phyloP scores from a whole-genome alignment of 2,888 invertebrate genomes.

The Lottia scabra region DNA sequence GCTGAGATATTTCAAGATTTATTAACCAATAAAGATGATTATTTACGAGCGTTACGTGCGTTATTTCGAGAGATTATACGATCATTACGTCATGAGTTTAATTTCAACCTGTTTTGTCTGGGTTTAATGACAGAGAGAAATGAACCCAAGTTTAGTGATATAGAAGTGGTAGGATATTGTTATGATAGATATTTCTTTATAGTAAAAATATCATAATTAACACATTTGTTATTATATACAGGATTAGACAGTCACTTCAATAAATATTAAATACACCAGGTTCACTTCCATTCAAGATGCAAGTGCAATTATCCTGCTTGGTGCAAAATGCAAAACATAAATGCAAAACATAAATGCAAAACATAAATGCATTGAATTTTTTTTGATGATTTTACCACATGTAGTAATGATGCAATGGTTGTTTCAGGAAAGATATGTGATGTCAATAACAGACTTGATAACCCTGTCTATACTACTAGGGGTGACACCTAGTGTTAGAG shows the following conservation, averaged over 20 bases:
- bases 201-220: no score
- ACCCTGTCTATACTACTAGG: conserved; percentile 87
- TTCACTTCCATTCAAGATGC: no score
- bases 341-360: no score
- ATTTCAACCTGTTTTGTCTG: conserved; percentile 82
- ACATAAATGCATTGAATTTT: no score
- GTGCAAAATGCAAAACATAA: no score
- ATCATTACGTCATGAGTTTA: conserved; percentile 84
- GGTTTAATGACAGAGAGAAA: conserved; percentile 76
- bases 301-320: no score
- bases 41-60: conserved; percentile 85
- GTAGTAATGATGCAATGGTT: conserved; percentile 63
- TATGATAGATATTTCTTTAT: no score
- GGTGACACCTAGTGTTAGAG: conserved; percentile 76
- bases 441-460: conserved; percentile 85
- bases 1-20: conserved; percentile 79
- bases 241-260: no score
- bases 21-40: conserved; percentile 83
- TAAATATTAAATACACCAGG: no score
- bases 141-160: conserved; percentile 62
- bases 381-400: background rate
- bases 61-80: conserved; percentile 90
- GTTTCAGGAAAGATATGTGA: conserved; percentile 81
- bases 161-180: conserved; percentile 49
- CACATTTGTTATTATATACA: no score